A percentile compares a stretch with the other conserved stretches of the same genome.
Conservation (phyloP, 2,113 vertebrate species). For the Phalacrocorax aristotelis region DNA sequence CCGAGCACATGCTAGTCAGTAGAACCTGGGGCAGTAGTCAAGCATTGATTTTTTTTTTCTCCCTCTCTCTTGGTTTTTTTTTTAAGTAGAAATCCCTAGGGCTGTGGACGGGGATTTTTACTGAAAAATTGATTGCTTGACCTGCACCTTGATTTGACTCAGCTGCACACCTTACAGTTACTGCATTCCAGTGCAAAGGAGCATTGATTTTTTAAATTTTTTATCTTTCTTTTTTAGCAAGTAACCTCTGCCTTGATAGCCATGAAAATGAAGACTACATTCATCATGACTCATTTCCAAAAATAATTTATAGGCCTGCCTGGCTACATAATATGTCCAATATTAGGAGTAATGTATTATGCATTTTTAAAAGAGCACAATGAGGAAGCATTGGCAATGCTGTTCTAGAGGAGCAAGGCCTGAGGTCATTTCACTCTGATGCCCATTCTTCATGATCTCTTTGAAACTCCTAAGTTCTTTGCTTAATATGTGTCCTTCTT, state of each 20-base stretch:
- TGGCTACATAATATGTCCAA: background rate
- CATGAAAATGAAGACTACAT: background rate
- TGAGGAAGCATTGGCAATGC: background rate
- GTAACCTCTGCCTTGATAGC: background rate
- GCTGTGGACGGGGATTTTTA: background rate
- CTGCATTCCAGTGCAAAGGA: background rate
- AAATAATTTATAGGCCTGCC: background rate
- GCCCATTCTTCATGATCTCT: background rate
- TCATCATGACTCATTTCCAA: background rate
- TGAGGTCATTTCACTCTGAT: background rate
- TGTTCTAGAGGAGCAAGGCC: background rate
- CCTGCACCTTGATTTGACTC: background rate
- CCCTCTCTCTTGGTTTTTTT: too few relatives aligned
- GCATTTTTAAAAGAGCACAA: accelerated
- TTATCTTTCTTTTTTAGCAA: background rate
- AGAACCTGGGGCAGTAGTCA: background rate
- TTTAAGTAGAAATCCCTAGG: background rate
- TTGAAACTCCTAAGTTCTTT: background rate
- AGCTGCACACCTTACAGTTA: background rate
- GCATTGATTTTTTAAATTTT: accelerated
- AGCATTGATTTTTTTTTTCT: background rate
- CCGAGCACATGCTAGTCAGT: accelerated
- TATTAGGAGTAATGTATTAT: background rate
- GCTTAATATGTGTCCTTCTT: background rate
- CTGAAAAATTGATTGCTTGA: background rate